Evolutionary conservation across 2,888 invertebrate species (phyloP), one percentile per base, ranked within the genome.

Genomic region (Drosophila antonietae): DNA sequence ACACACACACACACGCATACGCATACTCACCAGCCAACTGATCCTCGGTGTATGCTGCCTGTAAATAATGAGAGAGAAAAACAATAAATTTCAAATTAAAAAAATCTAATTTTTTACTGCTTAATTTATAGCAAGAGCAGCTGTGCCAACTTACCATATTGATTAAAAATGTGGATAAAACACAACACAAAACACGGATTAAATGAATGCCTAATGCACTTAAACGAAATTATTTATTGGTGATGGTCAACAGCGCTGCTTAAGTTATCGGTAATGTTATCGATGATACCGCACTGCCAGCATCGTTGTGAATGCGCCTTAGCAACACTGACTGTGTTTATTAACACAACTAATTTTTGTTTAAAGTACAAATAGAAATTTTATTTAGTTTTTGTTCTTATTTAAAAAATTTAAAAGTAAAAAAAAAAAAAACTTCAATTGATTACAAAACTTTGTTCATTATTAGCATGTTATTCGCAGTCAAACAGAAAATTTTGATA

Each of bases 41-140:
- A 94, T 97, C 97, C 94, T 97, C 97, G 51, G 96, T 95, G 93
- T 97, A 97, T 91, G 96, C 96, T 90, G 96, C 97, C 97, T 97
- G 94, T 72, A 95, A 63, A 52, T 41, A 64, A 51, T 52, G 55
- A 64, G 52, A 62, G 44, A 75, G 75, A 65, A 68, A 69, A 67
- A 66, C 62, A 74, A 79, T 28, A 41, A 43, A 64, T 56, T 65
- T 55, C 7, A 53, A 28, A 2, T 47, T 14, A 56, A 18, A 55
- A 46, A 20, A 47, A 63, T n/a, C 15, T 49, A 28, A 44, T 23
- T 58, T 28, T 64, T 18, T 53, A 39, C 18, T 23, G 49, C 18
- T 8, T 28, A 31, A 33, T 2, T 12, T 31, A 9, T 23, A 52
- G 46, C 52, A 47, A 15, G 20, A 63, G 49, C 20, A 62, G 31